Conservation (phyloP, 1,140 invertebrate genomes). For the Listronotus bonariensis region DNA sequence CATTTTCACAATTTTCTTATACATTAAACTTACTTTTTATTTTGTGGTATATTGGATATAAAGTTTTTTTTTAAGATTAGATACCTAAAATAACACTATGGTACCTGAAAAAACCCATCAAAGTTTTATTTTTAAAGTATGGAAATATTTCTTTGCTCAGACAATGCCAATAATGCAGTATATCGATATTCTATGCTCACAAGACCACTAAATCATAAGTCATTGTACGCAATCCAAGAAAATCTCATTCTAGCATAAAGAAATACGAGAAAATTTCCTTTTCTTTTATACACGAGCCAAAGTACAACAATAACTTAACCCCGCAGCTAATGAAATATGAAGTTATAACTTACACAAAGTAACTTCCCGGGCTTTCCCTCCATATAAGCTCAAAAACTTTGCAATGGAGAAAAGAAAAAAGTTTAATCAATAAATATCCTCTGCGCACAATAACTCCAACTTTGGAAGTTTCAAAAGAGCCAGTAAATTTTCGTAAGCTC, state of each 20-base stretch:
- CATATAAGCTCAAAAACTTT: conserved; percentile 35
- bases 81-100: no score
- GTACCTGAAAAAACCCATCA: neutral
- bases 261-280: conserved; percentile 31
- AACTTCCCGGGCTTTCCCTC: conserved; percentile 34
- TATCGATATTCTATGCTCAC: conserved; percentile 23
- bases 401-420: conserved; percentile 32
- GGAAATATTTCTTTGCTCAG: neutral
- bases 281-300: conserved; percentile 32
- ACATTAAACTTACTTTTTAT: no score
- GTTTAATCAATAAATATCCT: conserved; percentile 40
- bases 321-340: conserved; percentile 40
- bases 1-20: no score
- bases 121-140: neutral
- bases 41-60: no score
- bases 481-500: conserved; percentile 44
- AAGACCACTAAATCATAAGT: conserved; percentile 17
- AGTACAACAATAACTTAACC: conserved; percentile 34
- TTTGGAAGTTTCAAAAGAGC: conserved; percentile 36
- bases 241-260: conserved; percentile 16
- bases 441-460: conserved; percentile 29
- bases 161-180: conserved; percentile 11
- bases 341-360: conserved; percentile 42
- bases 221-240: conserved; percentile 33
- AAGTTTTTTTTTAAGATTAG: no score